Base-by-base conservation (phyloP, 2,797 vertebrate genomes). In the Apogon hyalosoma region DNA sequence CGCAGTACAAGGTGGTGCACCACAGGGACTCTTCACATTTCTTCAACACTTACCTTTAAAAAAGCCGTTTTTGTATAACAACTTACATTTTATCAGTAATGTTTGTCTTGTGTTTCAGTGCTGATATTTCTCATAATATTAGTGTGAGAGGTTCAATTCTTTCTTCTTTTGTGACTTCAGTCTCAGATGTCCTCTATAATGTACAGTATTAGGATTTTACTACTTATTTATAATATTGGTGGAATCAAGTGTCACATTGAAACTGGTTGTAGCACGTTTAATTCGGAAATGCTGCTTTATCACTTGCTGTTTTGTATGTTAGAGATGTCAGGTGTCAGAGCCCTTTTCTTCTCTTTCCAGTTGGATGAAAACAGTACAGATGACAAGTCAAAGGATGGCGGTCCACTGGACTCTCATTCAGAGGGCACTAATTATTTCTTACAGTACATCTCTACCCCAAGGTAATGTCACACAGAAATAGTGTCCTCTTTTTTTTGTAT, bases 371-470 rank as follows among this genome's bases (percentile, higher is more conserved):
- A 92, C 6, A 90, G 90, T 56, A 91, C 94, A 65, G 80, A 87
- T 51, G 86, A 87, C 0, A 94, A 96, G 10, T 80, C 85, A 61
- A 97, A 95, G 82, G 95, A 92, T 50, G 71, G 89, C 11, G 83
- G 90, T 46, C 77, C 90, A 49, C 86, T 88, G 68, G 96, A 98
- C 24, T 68, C 63, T 11, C 94, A 96, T 53, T 82, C 95, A 19
- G 93, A 92, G 70, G 95, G 94, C 21, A 99, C 98, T 59, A 99
- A 99, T 89, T 99, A 99, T 87, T 99, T 99, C 84, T 92, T 99
- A 58, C 97, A 99, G 85, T 99, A 98, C 85, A 99, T 98, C 93
- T 96, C 96, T 81, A 93, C 92, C 72, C 94, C 96, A 91, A 97
- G 96, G 98, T 99, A 87, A 85, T n/a, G 45, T 12, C 13, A 39